Conservation (phyloP, 1,140 invertebrate genomes). For the Euura lappo region DNA sequence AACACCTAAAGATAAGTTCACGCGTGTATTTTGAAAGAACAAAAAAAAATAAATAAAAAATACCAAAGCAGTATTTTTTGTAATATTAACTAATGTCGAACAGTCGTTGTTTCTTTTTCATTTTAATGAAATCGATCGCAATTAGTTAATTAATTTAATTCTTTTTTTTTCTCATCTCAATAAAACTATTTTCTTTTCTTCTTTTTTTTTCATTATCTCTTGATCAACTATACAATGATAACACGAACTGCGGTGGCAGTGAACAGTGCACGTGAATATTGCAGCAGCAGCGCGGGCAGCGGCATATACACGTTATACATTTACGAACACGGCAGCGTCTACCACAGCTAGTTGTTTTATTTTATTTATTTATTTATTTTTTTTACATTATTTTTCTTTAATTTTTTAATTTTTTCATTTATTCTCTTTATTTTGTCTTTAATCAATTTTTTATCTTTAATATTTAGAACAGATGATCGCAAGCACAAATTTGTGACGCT, state of each 20-base stretch:
- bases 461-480: background rate
- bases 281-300: constrained; percentile 52
- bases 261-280: constrained; percentile 60
- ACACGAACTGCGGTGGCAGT: constrained; percentile 61
- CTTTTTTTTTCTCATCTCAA: background rate
- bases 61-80: background rate
- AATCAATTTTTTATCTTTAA: background rate
- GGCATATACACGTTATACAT: constrained; percentile 42
- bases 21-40: background rate
- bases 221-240: constrained; percentile 39
- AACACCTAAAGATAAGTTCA: background rate
- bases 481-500: background rate
- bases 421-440: background rate
- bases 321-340: constrained; percentile 54
- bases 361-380: constrained; percentile 17
- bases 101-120: background rate
- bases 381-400: constrained; percentile 24
- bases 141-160: too few relatives aligned
- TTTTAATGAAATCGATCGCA: too few relatives aligned
- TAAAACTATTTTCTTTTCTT: background rate
- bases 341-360: constrained; percentile 48
- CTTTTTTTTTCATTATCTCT: background rate
- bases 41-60: background rate
- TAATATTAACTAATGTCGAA: background rate
- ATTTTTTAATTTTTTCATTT: constrained; percentile 11